These are phyloP conservation scores for Clistopyga incitator DNA, from an alignment of 2,888 invertebrate species.

Conservation along the genomic window DNA sequence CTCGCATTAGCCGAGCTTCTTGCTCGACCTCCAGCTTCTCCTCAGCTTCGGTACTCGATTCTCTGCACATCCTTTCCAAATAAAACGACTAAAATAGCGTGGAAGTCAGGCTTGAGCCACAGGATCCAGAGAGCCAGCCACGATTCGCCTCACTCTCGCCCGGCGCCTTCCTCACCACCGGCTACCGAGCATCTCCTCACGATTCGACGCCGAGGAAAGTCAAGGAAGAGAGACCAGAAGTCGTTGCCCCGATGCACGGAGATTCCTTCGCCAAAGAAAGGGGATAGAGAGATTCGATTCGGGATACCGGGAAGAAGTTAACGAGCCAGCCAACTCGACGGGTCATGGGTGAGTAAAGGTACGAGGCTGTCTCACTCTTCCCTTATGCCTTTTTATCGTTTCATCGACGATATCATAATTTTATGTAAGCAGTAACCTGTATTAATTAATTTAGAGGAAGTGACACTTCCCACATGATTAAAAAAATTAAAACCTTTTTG, in stretches of 20 bases:
- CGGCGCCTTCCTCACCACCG: slow-evolving; percentile 55
- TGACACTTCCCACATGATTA: too few species aligned
- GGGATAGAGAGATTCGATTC: slow-evolving; percentile 67
- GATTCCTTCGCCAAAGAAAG: slow-evolving; percentile 66
- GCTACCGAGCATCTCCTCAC: slow-evolving; percentile 39
- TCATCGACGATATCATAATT: background rate
- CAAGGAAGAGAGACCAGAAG: slow-evolving; percentile 56
- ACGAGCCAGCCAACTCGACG: slow-evolving; percentile 60
- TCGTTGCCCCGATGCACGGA: slow-evolving; percentile 65
- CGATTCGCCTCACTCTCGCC: slow-evolving; percentile 67
- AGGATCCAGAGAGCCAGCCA: slow-evolving; percentile 43
- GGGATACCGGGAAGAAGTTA: slow-evolving; percentile 67
- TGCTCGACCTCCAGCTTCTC: slow-evolving; percentile 50
- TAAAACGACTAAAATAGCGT: slow-evolving; percentile 44
- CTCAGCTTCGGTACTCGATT: slow-evolving; percentile 47
- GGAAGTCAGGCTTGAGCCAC: slow-evolving; percentile 31
- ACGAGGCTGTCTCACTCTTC: slow-evolving; percentile 37
- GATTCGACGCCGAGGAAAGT: slow-evolving; percentile 54
- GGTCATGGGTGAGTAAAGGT: slow-evolving; percentile 68
- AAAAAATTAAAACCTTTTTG: too few species aligned
- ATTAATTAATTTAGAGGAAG: background rate
- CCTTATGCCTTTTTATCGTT: slow-evolving; percentile 2
- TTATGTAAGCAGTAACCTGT: background rate
- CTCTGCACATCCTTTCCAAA: slow-evolving; percentile 40
- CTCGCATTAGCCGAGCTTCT: slow-evolving; percentile 50